phyloP scores from a whole-genome alignment of 2,113 vertebrate species.

The Rhinichthys klamathensis region DNA sequence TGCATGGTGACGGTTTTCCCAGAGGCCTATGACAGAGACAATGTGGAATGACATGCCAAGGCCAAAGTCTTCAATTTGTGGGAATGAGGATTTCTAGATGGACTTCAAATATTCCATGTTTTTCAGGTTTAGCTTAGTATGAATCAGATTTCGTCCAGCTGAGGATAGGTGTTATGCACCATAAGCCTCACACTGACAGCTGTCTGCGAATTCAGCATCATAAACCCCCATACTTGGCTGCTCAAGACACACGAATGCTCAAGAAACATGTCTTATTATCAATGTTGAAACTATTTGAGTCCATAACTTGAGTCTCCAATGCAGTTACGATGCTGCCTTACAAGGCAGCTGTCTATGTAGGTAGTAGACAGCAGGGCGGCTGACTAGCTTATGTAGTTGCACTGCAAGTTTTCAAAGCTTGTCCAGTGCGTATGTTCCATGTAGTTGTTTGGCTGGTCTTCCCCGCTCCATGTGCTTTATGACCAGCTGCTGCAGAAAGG shows the following conservation, averaged over 20 bases:
- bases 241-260: too few species aligned
- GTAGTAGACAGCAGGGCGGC: neutral
- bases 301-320: neutral
- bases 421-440: neutral
- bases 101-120: slow-evolving; percentile 61
- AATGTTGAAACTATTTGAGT: neutral
- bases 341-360: neutral
- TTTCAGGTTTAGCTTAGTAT: slow-evolving; percentile 49
- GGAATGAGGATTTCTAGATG: slow-evolving; percentile 41
- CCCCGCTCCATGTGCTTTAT: slow-evolving; percentile 22
- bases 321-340: neutral
- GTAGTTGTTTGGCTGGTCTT: slow-evolving; percentile 17
- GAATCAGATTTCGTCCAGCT: slow-evolving; percentile 59
- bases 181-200: neutral
- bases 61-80: slow-evolving; percentile 47
- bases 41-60: slow-evolving; percentile 61
- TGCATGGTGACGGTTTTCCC: neutral
- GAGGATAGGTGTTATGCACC: slow-evolving; percentile 32
- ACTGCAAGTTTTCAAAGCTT: neutral
- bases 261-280: too few species aligned
- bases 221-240: too few species aligned
- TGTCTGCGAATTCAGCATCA: neutral
- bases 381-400: neutral
- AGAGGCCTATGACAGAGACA: slow-evolving; percentile 6
- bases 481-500: slow-evolving; percentile 4